Evolutionary conservation across 2,113 vertebrate species (phyloP).

Genomic region (Ornithorhynchus anatinus): DNA sequence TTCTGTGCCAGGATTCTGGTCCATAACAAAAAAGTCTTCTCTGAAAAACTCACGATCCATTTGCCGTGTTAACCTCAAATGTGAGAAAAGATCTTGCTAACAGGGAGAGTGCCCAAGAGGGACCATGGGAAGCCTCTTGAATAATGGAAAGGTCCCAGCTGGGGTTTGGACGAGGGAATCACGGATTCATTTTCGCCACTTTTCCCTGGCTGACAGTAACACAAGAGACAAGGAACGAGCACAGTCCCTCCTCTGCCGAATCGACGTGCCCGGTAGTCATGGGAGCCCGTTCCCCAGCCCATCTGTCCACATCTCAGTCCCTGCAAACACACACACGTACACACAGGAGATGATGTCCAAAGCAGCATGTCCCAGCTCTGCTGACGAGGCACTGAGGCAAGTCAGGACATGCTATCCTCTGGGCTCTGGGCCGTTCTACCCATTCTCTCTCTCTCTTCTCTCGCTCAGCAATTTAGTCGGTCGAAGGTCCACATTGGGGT

Average conservation of each 20-base stretch:
- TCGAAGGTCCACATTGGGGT: not conserved
- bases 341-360: conserved; percentile 39
- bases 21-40: not conserved
- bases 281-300: conserved; percentile 41
- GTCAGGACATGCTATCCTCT: not conserved
- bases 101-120: conserved; percentile 31
- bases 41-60: not conserved
- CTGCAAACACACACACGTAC: conserved; percentile 38
- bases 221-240: conserved; percentile 52
- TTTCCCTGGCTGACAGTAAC: conserved; percentile 43
- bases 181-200: conserved; percentile 55
- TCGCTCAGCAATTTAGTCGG: not conserved
- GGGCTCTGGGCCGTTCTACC: no score
- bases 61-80: not conserved
- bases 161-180: conserved; percentile 39
- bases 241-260: conserved; percentile 55
- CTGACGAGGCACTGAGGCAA: conserved; percentile 8
- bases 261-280: conserved; percentile 54
- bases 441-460: not conserved
- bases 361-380: not conserved
- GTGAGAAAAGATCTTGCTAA: conserved; percentile 1
- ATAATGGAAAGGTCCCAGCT: conserved; percentile 43
- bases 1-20: conserved; percentile 27
- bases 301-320: conserved; percentile 47
- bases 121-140: conserved; percentile 19